Evolutionary conservation across 2,113 vertebrate genomes (phyloP).

Genomic region (Sus scrofa): DNA sequence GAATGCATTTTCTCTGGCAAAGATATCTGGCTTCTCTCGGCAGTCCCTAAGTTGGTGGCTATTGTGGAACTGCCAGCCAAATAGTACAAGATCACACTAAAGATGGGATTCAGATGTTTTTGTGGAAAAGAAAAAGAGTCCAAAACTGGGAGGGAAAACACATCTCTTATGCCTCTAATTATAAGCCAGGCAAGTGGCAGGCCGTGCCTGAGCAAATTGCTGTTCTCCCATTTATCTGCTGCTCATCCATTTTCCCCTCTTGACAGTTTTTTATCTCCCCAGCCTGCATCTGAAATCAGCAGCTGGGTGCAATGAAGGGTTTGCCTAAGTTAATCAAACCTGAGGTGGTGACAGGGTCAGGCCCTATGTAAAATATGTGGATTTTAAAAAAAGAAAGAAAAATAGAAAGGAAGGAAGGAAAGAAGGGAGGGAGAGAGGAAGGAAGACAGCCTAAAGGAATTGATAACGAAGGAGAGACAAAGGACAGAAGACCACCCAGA

Average conservation of each 20-base stretch:
- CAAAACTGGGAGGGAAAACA: slow-evolving; percentile 64
- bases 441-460: neutral
- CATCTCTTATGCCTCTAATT: slow-evolving; percentile 79
- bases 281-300: slow-evolving; percentile 73
- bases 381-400: slow-evolving; percentile 4
- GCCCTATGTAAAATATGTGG: slow-evolving; percentile 62
- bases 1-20: slow-evolving; percentile 83
- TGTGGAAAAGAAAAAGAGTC: slow-evolving; percentile 64
- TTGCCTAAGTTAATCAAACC: slow-evolving; percentile 75
- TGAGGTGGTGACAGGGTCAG: slow-evolving; percentile 54
- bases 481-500: slow-evolving; percentile 25
- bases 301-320: slow-evolving; percentile 73
- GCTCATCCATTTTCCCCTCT: slow-evolving; percentile 67
- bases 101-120: slow-evolving; percentile 72
- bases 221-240: slow-evolving; percentile 64
- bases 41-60: slow-evolving; percentile 82
- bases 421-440: slow-evolving; percentile 1
- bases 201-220: slow-evolving; percentile 66
- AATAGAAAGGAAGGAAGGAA: slow-evolving; percentile 43
- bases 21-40: slow-evolving; percentile 81
- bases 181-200: slow-evolving; percentile 69
- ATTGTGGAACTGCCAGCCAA: slow-evolving; percentile 80
- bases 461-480: slow-evolving; percentile 42
- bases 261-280: slow-evolving; percentile 73
- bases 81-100: slow-evolving; percentile 71